Percentiles rank a stretch among this genome's conserved stretches.
Conservation (phyloP, 2,113 vertebrate genomes). For the Scortum barcoo region DNA sequence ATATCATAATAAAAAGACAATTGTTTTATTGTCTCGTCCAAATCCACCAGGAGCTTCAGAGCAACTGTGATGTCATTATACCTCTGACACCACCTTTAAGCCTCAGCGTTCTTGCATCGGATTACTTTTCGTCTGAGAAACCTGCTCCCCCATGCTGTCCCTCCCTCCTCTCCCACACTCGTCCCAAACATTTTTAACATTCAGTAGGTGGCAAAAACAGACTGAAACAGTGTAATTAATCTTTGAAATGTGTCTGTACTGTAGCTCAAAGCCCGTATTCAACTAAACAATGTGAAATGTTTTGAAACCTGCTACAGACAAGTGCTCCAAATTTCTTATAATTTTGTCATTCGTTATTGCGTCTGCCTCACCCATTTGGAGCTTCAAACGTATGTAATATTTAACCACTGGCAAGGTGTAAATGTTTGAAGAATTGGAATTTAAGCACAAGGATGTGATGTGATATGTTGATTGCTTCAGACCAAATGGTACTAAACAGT, state of each 20-base stretch:
- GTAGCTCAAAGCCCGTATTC: constrained; percentile 1
- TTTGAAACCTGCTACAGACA: constrained; percentile 21
- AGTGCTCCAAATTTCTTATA: not conserved
- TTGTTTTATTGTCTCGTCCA: not conserved
- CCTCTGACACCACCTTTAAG: not conserved
- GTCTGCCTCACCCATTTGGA: not conserved
- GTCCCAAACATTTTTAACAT: constrained; percentile 1
- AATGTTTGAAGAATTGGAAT: not conserved
- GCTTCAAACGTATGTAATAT: not conserved
- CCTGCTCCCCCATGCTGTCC: not conserved
- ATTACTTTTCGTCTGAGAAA: constrained; percentile 9
- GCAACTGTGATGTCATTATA: constrained; percentile 10
- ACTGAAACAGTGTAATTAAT: constrained; percentile 16
- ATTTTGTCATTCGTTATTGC: not conserved
- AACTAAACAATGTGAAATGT: constrained; percentile 11
- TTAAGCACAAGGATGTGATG: not conserved
- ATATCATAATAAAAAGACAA: not conserved
- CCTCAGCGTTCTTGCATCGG: not conserved
- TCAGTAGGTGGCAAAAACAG: constrained; percentile 15
- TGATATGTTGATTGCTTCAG: not conserved
- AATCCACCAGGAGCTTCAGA: not conserved
- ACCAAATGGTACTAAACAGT: not conserved
- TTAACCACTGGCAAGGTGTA: not conserved
- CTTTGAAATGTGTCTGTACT: constrained; percentile 1
- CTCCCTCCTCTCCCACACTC: not conserved